phyloP scores from a whole-genome alignment of 2,797 vertebrate species.

The Galago senegalensis region DNA sequence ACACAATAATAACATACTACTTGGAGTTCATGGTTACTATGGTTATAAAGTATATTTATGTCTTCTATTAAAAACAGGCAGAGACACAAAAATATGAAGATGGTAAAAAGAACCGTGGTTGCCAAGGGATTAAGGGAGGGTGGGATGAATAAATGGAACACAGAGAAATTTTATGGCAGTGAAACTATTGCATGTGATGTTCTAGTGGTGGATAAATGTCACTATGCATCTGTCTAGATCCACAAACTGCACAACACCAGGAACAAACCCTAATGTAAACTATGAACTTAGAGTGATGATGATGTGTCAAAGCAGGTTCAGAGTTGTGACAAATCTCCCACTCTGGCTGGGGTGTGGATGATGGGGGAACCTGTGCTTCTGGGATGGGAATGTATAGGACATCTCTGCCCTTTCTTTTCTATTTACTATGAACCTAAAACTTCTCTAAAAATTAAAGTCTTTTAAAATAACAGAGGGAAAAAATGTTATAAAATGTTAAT shows the following conservation, averaged over 20 bases:
- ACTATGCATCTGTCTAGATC: background rate
- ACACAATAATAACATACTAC: background rate
- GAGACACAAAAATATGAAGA: background rate
- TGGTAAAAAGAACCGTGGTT: background rate
- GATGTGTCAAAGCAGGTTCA: background rate
- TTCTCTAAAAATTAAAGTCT: background rate
- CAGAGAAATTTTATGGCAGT: background rate
- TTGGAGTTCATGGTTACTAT: background rate
- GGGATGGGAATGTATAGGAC: accelerated
- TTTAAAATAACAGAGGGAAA: background rate
- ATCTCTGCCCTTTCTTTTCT: background rate
- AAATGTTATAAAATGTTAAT: constrained; percentile 8
- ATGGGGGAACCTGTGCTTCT: background rate
- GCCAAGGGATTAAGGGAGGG: background rate
- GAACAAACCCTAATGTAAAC: background rate
- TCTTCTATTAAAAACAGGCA: constrained; percentile 18
- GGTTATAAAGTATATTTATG: background rate
- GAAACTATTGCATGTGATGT: background rate
- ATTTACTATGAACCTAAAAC: background rate
- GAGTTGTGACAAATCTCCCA: background rate
- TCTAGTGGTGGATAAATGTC: background rate
- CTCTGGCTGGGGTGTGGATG: background rate
- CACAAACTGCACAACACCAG: background rate
- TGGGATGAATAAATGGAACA: background rate
- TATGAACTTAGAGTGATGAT: background rate